Evolutionary conservation across 2,113 vertebrate species (phyloP).

Genomic region (Stictonetta naevosa): DNA sequence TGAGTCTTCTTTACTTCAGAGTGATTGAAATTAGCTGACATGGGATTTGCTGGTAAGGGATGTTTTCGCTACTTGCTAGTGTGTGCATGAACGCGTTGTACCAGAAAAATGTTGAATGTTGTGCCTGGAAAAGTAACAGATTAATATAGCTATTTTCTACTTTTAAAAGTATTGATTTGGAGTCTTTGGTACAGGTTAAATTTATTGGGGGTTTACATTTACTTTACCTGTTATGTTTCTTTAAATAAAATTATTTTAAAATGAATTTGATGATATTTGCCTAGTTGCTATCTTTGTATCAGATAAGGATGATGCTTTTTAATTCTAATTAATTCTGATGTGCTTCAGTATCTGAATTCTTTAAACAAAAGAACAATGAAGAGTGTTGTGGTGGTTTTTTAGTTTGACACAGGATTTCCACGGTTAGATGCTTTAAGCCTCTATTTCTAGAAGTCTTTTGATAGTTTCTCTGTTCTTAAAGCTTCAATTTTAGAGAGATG

Average conservation of each 20-base stretch:
- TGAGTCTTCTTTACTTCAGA: not conserved
- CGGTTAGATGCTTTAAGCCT: fast-evolving
- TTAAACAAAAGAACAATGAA: not conserved
- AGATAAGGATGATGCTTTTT: not conserved
- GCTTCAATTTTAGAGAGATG: not conserved
- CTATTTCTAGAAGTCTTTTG: not conserved
- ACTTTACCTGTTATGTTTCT: not conserved
- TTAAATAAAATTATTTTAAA: not conserved
- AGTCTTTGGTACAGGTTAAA: not conserved
- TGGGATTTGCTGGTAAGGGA: not conserved
- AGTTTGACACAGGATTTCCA: not conserved
- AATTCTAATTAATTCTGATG: not conserved
- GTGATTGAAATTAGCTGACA: fast-evolving
- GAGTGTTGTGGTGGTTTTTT: too few relatives aligned
- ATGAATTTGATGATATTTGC: not conserved
- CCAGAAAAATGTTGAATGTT: not conserved
- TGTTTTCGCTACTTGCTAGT: not conserved
- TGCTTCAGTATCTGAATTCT: not conserved
- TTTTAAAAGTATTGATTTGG: not conserved
- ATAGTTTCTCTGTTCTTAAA: not conserved
- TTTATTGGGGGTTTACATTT: not conserved
- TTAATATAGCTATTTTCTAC: not conserved
- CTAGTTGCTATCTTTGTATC: not conserved
- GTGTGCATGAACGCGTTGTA: fast-evolving
- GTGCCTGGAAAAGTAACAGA: not conserved